Conservation (phyloP, 2,888 invertebrate genomes). For the Trileptium ribeirensis region DNA sequence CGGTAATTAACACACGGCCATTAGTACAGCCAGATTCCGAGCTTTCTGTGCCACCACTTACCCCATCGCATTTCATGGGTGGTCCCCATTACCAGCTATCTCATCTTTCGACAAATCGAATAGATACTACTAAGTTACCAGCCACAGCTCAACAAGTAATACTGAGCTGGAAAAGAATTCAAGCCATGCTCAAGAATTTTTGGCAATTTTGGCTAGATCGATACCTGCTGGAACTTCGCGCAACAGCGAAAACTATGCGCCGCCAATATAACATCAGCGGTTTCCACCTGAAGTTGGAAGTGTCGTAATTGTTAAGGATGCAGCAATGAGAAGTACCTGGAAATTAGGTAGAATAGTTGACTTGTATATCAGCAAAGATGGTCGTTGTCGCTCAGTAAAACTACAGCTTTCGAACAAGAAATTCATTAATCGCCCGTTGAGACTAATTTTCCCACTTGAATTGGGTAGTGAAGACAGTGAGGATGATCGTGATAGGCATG, state of each 20-base stretch:
- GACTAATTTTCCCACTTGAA: neutral
- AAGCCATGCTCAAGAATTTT: neutral
- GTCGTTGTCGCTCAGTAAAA: neutral
- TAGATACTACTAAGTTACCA: no score
- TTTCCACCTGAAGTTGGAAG: slow-evolving; percentile 1
- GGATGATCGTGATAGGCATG: no score
- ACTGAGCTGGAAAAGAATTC: neutral
- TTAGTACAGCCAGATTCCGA: neutral
- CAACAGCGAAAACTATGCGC: neutral
- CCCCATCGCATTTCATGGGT: neutral
- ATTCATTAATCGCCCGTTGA: neutral
- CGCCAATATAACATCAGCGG: neutral
- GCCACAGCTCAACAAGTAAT: neutral
- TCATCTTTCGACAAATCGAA: neutral
- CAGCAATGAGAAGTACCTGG: neutral
- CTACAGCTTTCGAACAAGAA: neutral
- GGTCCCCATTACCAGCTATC: neutral
- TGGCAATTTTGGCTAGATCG: neutral
- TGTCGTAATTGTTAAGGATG: neutral
- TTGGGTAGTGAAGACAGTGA: no score
- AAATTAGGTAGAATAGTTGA: slow-evolving; percentile 4
- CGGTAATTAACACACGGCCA: slow-evolving; percentile 7
- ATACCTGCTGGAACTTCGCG: neutral
- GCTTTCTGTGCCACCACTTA: neutral
- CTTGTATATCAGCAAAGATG: neutral